Percentiles rank a stretch among this genome's conserved stretches.
phyloP scores from a whole-genome alignment of 1,140 invertebrate genomes.

The Bathynomus jamesi region DNA sequence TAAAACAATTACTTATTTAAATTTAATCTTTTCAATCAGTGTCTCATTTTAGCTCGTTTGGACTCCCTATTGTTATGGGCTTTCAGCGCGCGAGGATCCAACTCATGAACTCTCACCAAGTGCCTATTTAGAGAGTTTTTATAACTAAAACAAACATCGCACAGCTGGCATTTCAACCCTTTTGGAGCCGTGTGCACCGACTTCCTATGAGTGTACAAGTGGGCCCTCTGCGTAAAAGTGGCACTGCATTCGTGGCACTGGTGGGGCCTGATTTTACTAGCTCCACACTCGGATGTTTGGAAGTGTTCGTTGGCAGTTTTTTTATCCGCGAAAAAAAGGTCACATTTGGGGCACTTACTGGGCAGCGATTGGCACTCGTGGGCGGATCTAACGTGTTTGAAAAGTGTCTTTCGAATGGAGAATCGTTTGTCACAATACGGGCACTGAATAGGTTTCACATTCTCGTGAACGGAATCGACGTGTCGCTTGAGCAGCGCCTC shows the following conservation, averaged over 20 bases:
- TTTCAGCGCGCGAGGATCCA: no score
- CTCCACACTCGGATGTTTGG: no score
- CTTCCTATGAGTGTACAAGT: not conserved
- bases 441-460: constrained; percentile 5
- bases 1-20: no score
- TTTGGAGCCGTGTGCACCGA: not conserved
- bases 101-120: no score
- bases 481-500: constrained; percentile 4
- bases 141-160: no score
- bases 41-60: no score
- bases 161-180: not conserved
- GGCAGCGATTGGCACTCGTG: constrained; percentile 5
- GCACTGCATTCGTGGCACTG: not conserved
- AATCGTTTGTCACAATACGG: not conserved
- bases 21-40: no score
- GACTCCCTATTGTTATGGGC: no score
- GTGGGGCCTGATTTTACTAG: constrained; percentile 8
- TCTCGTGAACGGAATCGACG: not conserved
- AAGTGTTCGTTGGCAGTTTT: no score
- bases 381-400: constrained; percentile 2
- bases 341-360: no score
- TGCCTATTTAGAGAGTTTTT: no score
- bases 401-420: not conserved
- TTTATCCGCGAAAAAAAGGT: no score
- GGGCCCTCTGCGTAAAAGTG: not conserved